These are phyloP conservation scores for Nyctibius grandis DNA, from an alignment of 2,797 vertebrate species.

Conservation along the genomic window DNA sequence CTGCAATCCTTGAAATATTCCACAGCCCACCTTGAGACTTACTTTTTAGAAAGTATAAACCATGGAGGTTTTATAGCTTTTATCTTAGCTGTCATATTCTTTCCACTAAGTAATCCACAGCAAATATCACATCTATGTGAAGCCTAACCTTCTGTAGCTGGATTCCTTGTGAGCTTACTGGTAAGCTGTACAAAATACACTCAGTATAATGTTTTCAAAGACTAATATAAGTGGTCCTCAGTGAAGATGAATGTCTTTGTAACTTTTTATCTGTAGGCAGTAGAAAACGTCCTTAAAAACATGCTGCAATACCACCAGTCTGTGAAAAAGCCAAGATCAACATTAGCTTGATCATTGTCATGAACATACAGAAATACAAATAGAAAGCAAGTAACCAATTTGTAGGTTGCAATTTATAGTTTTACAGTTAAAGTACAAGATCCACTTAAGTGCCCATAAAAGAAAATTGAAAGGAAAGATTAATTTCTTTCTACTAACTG, in stretches of 20 bases:
- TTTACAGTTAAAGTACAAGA: neutral
- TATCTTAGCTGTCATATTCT: neutral
- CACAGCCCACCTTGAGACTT: neutral
- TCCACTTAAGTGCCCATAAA: neutral
- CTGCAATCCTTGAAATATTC: neutral
- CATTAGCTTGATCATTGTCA: neutral
- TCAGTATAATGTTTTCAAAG: neutral
- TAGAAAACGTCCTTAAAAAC: neutral
- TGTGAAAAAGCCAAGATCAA: neutral
- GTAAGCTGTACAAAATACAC: neutral
- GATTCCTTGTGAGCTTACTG: neutral
- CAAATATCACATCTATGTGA: neutral
- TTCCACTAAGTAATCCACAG: neutral
- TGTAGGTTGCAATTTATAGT: neutral
- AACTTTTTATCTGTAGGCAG: neutral
- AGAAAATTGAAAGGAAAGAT: neutral
- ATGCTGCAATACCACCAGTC: neutral
- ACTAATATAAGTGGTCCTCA: neutral
- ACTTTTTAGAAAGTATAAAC: neutral
- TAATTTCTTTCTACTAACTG: neutral
- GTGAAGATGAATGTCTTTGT: neutral
- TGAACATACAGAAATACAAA: neutral
- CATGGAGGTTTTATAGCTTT: neutral
- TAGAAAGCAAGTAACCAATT: neutral
- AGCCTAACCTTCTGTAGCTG: neutral